phyloP scores from a whole-genome alignment of 2,888 invertebrate species.

The Heliothis peltigera region DNA sequence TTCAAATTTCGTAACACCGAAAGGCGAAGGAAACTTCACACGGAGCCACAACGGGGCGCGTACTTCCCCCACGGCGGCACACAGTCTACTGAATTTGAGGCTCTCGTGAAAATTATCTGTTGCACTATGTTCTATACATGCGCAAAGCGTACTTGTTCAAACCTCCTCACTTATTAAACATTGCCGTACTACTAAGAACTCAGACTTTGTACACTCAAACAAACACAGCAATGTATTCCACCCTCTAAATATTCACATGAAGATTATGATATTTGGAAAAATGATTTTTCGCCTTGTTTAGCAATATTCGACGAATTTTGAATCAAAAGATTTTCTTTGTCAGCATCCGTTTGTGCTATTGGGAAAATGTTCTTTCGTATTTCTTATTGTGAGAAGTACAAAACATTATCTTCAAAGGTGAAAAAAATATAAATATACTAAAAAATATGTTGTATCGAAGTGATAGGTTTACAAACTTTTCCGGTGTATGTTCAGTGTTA shows the following conservation, averaged over 20 bases:
- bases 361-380: slow-evolving; percentile 52
- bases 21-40: slow-evolving; percentile 71
- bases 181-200: slow-evolving; percentile 44
- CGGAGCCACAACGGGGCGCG: slow-evolving; percentile 62
- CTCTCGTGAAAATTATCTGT: slow-evolving; percentile 73
- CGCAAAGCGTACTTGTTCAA: slow-evolving; percentile 67
- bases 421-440: slow-evolving; percentile 35
- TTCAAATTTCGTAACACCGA: slow-evolving; percentile 69
- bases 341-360: slow-evolving; percentile 61
- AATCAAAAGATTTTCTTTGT: slow-evolving; percentile 70
- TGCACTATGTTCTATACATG: slow-evolving; percentile 77
- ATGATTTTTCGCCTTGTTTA: slow-evolving; percentile 74
- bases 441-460: slow-evolving; percentile 6
- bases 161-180: slow-evolving; percentile 55
- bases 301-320: slow-evolving; percentile 70
- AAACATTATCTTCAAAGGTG: slow-evolving; percentile 29
- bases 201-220: not conserved
- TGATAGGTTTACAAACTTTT: slow-evolving; percentile 31
- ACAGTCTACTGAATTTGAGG: slow-evolving; percentile 75
- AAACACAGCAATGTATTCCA: slow-evolving; percentile 56
- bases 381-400: slow-evolving; percentile 30
- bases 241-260: slow-evolving; percentile 14
- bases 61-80: slow-evolving; percentile 65
- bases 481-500: slow-evolving; percentile 17
- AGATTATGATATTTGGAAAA: slow-evolving; percentile 60